phyloP scores from a whole-genome alignment of 2,888 invertebrate genomes.

The Erpobdella octoculata region DNA sequence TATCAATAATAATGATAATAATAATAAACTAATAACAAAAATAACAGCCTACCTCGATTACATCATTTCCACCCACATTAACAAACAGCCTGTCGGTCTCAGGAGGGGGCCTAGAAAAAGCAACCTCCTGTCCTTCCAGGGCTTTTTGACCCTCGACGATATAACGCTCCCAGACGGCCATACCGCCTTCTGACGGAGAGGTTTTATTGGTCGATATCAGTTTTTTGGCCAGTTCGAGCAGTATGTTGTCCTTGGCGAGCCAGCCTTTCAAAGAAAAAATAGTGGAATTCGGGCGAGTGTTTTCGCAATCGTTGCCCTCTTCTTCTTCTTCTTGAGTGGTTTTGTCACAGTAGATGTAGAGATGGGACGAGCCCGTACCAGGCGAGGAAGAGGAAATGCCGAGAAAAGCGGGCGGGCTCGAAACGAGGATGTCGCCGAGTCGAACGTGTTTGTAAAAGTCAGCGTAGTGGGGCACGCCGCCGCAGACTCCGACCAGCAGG shows the following conservation, averaged over 20 bases:
- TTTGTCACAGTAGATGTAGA: conserved; percentile 49
- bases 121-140: conserved; percentile 52
- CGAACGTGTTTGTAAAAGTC: conserved; percentile 88
- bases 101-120: conserved; percentile 43
- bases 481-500: conserved; percentile 90
- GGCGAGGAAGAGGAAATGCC: not conserved
- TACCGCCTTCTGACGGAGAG: not conserved
- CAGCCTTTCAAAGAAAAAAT: conserved; percentile 37
- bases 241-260: conserved; percentile 41
- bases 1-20: not conserved
- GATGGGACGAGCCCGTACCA: not conserved
- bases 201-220: not conserved
- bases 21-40: too few relatives aligned
- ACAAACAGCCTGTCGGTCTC: conserved; percentile 50
- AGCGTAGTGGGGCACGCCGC: conserved; percentile 95
- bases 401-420: conserved; percentile 38
- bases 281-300: conserved; percentile 8
- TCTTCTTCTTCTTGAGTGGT: conserved; percentile 42
- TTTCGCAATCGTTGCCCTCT: conserved; percentile 32
- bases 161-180: conserved; percentile 58
- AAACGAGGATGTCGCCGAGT: conserved; percentile 60
- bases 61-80: conserved; percentile 49
- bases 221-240: conserved; percentile 42
- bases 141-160: conserved; percentile 55
- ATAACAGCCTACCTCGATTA: conserved; percentile 44